Evolutionary conservation across 1,140 invertebrate species (phyloP).

Genomic region (Spodoptera litura): DNA sequence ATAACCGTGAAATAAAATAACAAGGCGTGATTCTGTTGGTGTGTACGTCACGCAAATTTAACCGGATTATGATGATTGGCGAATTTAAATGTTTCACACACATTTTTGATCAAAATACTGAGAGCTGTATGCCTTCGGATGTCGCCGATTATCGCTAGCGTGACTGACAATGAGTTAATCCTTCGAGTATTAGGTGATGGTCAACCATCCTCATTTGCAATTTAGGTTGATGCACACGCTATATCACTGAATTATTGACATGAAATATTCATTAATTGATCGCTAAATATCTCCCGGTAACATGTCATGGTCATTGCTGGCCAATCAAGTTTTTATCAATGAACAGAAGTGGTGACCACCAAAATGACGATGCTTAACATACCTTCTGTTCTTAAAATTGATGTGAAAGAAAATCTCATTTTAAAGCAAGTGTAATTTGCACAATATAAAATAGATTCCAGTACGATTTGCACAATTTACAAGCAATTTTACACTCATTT

Average conservation of each 20-base stretch:
- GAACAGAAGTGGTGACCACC: not conserved
- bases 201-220: conserved; percentile 46
- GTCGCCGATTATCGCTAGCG: conserved; percentile 45
- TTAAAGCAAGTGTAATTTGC: conserved; percentile 11
- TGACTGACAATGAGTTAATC: conserved; percentile 49
- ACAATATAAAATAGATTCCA: conserved; percentile 33
- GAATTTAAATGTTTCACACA: conserved; percentile 33
- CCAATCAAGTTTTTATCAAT: not conserved
- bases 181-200: conserved; percentile 56
- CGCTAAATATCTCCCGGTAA: not conserved
- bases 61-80: conserved; percentile 4
- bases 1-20: conserved; percentile 27
- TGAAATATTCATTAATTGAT: not conserved
- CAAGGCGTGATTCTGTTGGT: not conserved
- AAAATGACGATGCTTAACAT: conserved; percentile 10
- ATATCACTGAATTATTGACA: not conserved
- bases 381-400: conserved; percentile 25
- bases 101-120: conserved; percentile 24
- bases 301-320: not conserved
- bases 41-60: conserved; percentile 20
- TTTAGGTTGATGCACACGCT: conserved; percentile 18
- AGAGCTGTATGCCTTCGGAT: conserved; percentile 40
- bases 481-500: conserved; percentile 31
- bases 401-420: conserved; percentile 28
- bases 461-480: conserved; percentile 24